Percentiles rank a stretch among this genome's conserved stretches.
These are phyloP conservation scores for Rhagophthalmus giganteus DNA, from an alignment of 2,888 invertebrate genomes.

Conservation along the genomic window DNA sequence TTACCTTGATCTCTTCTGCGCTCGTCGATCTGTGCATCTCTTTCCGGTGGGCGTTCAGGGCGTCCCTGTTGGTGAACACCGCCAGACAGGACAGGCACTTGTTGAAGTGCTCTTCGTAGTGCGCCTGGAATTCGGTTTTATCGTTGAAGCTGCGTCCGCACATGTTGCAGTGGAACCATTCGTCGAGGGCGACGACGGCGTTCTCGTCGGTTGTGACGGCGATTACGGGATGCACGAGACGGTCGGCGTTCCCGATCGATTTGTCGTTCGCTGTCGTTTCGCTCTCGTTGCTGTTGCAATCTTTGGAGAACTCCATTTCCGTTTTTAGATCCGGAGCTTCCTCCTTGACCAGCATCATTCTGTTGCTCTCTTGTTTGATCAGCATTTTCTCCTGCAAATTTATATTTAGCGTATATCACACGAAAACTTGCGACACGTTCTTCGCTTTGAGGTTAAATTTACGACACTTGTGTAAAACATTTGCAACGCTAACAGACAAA, in stretches of 20 bases:
- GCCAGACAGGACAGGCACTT: conserved; percentile 54
- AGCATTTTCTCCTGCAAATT: not conserved
- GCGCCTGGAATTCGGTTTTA: conserved; percentile 49
- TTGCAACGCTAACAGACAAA: no score
- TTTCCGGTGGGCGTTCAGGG: conserved; percentile 50
- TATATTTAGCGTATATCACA: no score
- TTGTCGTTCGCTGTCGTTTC: no score
- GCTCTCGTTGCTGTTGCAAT: no score
- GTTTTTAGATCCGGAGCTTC: no score
- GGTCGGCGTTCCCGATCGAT: not conserved
- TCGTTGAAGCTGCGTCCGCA: conserved; percentile 52
- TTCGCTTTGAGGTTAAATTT: no score
- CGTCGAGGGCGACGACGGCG: conserved; percentile 2
- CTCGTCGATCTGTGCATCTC: conserved; percentile 42
- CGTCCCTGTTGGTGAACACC: conserved; percentile 56
- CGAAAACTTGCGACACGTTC: no score
- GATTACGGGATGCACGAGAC: no score
- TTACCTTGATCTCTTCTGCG: conserved; percentile 31
- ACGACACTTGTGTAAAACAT: no score
- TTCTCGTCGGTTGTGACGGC: not conserved
- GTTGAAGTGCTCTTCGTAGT: conserved; percentile 53
- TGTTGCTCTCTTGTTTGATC: not conserved
- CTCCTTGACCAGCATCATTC: no score
- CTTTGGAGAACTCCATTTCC: no score
- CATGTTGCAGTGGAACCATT: conserved; percentile 50